phyloP scores from a whole-genome alignment of 2,888 invertebrate genomes.

The Ectobius pallidus region DNA sequence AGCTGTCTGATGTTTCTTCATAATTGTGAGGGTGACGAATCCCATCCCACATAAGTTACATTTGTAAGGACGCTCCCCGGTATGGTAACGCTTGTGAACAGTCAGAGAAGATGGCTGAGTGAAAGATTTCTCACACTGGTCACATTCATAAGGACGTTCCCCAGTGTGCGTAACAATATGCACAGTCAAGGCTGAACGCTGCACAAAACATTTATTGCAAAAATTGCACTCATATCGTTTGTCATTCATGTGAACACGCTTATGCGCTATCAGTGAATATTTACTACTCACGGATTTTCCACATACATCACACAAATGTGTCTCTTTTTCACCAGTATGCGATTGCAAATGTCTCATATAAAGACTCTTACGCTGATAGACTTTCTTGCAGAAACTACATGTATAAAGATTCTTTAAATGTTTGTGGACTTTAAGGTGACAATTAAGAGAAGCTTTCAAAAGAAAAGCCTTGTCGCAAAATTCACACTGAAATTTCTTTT shows the following conservation, averaged over 20 bases:
- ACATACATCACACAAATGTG: constrained; percentile 24
- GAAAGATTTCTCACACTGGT: constrained; percentile 59
- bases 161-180: constrained; percentile 55
- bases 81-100: constrained; percentile 58
- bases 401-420: too few relatives aligned
- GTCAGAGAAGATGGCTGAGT: constrained; percentile 60
- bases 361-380: constrained; percentile 10
- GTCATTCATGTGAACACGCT: constrained; percentile 27
- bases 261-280: constrained; percentile 23
- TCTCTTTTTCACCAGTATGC: constrained; percentile 1
- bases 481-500: constrained; percentile 12
- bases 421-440: too few relatives aligned
- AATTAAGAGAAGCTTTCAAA: not conserved
- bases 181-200: constrained; percentile 24
- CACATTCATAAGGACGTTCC: constrained; percentile 58
- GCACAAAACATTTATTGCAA: constrained; percentile 42
- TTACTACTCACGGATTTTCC: constrained; percentile 17
- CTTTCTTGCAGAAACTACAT: constrained; percentile 33
- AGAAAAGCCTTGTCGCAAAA: constrained; percentile 6
- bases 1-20: constrained; percentile 42
- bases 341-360: not conserved
- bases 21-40: constrained; percentile 34
- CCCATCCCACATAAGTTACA: constrained; percentile 23
- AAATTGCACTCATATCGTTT: constrained; percentile 43
- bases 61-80: constrained; percentile 48